A percentile compares a stretch with the other conserved stretches of the same genome.
Evolutionary conservation across 2,888 invertebrate genomes (phyloP).

Genomic region (Stomorhina lunata): DNA sequence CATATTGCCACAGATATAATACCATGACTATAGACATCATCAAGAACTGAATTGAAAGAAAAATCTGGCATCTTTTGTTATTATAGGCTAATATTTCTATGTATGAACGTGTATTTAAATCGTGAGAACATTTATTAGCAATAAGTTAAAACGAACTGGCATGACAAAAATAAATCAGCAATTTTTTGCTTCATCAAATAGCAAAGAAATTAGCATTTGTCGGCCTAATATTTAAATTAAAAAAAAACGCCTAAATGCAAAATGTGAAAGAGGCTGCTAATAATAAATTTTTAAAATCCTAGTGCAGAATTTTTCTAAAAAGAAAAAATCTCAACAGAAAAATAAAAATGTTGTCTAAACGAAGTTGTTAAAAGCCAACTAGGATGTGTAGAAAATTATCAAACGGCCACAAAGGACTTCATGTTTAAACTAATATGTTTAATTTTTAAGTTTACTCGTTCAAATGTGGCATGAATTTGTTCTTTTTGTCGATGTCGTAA

Average conservation of each 20-base stretch:
- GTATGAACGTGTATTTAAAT: background rate
- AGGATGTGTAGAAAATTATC: too few species aligned
- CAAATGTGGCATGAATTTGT: background rate
- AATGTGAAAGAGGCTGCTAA: too few species aligned
- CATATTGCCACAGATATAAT: too few species aligned
- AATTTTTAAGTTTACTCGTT: constrained; percentile 10
- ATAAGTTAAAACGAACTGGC: background rate
- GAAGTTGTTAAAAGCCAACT: too few species aligned
- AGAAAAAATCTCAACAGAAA: too few species aligned
- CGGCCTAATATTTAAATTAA: too few species aligned
- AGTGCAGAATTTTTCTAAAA: too few species aligned
- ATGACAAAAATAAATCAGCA: background rate
- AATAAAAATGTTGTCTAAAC: too few species aligned
- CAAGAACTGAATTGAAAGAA: background rate
- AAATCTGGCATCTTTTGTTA: background rate
- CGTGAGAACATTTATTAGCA: background rate
- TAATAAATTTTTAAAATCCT: too few species aligned
- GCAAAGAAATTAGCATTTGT: background rate
- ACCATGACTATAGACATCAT: too few species aligned
- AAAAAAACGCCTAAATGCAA: too few species aligned
- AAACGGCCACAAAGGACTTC: background rate
- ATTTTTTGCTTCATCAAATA: background rate
- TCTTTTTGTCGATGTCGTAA: background rate
- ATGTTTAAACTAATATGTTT: constrained; percentile 4
- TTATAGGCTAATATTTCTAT: background rate